Conservation (phyloP, 2,113 vertebrate species). For the Pholis gunnellus region DNA sequence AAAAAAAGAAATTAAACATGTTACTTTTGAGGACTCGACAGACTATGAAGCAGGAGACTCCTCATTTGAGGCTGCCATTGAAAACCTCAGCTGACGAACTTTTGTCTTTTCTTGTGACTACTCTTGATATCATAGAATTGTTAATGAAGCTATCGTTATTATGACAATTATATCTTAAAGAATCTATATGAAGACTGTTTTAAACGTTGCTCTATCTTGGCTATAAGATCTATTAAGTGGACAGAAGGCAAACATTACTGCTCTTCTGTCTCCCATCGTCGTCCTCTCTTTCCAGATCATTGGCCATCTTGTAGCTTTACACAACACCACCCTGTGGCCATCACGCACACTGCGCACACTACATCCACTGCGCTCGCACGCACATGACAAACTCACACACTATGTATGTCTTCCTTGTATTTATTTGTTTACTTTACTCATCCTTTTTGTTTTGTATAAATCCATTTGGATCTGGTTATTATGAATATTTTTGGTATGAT, state of each 20-base stretch:
- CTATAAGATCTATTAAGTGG: slow-evolving; percentile 75
- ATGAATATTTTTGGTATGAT: slow-evolving; percentile 44
- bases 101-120: slow-evolving; percentile 69
- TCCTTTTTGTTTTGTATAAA: slow-evolving; percentile 45
- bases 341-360: slow-evolving; percentile 1
- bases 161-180: slow-evolving; percentile 76
- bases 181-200: slow-evolving; percentile 82
- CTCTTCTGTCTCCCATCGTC: slow-evolving; percentile 48
- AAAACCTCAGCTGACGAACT: slow-evolving; percentile 77
- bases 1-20: background rate
- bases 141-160: slow-evolving; percentile 62
- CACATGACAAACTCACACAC: slow-evolving; percentile 32
- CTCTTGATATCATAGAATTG: slow-evolving; percentile 72
- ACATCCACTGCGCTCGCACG: slow-evolving; percentile 14
- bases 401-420: slow-evolving; percentile 76
- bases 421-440: slow-evolving; percentile 56
- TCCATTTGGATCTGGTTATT: slow-evolving; percentile 41
- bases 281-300: slow-evolving; percentile 66
- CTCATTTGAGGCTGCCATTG: slow-evolving; percentile 71
- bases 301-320: slow-evolving; percentile 81
- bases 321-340: slow-evolving; percentile 75
- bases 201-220: slow-evolving; percentile 78
- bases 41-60: slow-evolving; percentile 56
- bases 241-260: slow-evolving; percentile 48
- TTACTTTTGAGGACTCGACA: slow-evolving; percentile 43